These are phyloP conservation scores for Xylocampa areola DNA, from an alignment of 2,888 invertebrate genomes.

Conservation along the genomic window DNA sequence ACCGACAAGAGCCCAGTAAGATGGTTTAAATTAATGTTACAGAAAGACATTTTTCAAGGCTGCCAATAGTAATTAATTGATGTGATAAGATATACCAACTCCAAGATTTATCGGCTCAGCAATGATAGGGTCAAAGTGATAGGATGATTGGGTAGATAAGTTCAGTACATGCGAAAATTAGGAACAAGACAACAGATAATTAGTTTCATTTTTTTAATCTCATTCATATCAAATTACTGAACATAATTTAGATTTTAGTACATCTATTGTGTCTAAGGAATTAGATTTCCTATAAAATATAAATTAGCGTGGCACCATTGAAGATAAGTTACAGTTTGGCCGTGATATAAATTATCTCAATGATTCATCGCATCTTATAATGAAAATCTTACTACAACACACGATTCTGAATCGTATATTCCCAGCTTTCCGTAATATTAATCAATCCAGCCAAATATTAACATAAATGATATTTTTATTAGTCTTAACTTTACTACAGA, in stretches of 20 bases:
- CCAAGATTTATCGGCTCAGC: no score
- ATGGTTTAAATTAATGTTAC: no score
- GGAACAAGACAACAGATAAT: conserved; percentile 56
- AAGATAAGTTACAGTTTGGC: conserved; percentile 73
- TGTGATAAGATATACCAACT: no score
- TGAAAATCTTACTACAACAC: conserved; percentile 70
- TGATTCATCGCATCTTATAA: conserved; percentile 73
- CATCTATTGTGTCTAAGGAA: conserved; percentile 78
- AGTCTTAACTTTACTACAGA: conserved; percentile 70
- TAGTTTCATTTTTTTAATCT: conserved; percentile 83
- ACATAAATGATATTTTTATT: conserved; percentile 78
- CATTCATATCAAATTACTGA: conserved; percentile 88
- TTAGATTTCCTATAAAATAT: conserved; percentile 83
- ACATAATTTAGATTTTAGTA: conserved; percentile 85
- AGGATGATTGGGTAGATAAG: neutral
- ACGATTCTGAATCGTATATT: conserved; percentile 83
- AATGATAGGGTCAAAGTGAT: no score
- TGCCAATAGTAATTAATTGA: no score
- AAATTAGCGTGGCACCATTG: conserved; percentile 83
- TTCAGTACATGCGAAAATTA: neutral
- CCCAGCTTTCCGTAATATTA: conserved; percentile 68
- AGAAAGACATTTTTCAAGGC: no score
- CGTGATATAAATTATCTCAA: conserved; percentile 74
- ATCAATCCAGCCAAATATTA: conserved; percentile 71
- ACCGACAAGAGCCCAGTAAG: no score